phyloP scores from a whole-genome alignment of 2,797 vertebrate species.

The Microctenopoma stevenorrisi region DNA sequence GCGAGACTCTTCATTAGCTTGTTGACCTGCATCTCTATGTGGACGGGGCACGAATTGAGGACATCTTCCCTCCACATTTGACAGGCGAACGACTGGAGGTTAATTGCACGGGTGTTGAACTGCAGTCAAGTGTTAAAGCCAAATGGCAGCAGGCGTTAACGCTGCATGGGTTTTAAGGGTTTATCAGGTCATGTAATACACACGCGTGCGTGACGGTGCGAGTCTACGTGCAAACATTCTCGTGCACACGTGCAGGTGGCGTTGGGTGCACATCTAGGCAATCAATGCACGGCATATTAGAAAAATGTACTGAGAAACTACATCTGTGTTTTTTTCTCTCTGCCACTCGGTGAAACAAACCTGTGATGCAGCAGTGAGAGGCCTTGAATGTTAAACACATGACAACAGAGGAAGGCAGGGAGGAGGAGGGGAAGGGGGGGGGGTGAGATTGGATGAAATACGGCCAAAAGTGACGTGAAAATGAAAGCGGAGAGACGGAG shows the following conservation, averaged over 20 bases:
- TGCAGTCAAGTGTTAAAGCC: slow-evolving; percentile 45
- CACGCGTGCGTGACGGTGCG: no score
- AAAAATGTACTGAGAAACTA: slow-evolving; percentile 49
- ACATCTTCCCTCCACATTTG: slow-evolving; percentile 42
- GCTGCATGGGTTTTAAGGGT: slow-evolving; percentile 40
- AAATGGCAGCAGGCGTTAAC: slow-evolving; percentile 51
- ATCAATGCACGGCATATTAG: slow-evolving; percentile 34
- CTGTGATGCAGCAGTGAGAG: slow-evolving; percentile 78
- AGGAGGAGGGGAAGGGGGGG: slow-evolving; percentile 3
- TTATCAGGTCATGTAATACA: slow-evolving; percentile 42
- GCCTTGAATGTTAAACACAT: slow-evolving; percentile 80
- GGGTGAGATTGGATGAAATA: slow-evolving; percentile 26
- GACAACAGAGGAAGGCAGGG: slow-evolving; percentile 57
- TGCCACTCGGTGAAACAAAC: slow-evolving; percentile 71
- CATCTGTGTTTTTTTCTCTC: slow-evolving; percentile 47
- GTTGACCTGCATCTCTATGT: slow-evolving; percentile 59
- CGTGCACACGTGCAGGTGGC: neutral
- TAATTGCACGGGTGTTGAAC: slow-evolving; percentile 61
- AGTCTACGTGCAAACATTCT: neutral
- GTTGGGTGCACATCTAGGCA: slow-evolving; percentile 16
- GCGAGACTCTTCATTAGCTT: slow-evolving; percentile 62
- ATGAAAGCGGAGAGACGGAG: slow-evolving; percentile 44
- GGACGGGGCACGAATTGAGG: slow-evolving; percentile 20
- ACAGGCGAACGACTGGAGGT: slow-evolving; percentile 50
- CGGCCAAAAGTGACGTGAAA: slow-evolving; percentile 37